phyloP scores from a whole-genome alignment of 2,113 vertebrate genomes.

The Salvelinus namaycush region DNA sequence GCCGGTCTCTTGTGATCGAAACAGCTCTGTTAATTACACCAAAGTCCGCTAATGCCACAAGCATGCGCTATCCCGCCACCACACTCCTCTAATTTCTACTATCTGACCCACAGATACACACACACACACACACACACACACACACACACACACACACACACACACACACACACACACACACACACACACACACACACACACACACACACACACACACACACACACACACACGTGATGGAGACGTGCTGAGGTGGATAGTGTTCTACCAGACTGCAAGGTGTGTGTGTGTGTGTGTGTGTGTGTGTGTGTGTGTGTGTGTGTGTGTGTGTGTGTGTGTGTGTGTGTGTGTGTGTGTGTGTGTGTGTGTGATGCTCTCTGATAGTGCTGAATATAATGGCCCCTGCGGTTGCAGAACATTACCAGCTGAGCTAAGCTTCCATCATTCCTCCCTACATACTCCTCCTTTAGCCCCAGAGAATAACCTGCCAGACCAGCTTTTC shows the following conservation, averaged over 20 bases:
- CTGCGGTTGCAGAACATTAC: slow-evolving; percentile 75
- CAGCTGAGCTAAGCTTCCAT: slow-evolving; percentile 61
- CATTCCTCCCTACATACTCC: slow-evolving; percentile 23
- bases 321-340: too few relatives aligned
- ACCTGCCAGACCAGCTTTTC: slow-evolving; percentile 44
- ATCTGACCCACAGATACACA: slow-evolving; percentile 34
- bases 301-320: too few relatives aligned
- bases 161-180: too few relatives aligned
- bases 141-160: not conserved
- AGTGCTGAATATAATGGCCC: slow-evolving; percentile 66
- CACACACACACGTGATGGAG: slow-evolving; percentile 7
- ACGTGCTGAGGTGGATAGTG: slow-evolving; percentile 48
- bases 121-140: too few relatives aligned
- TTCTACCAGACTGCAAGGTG: slow-evolving; percentile 45
- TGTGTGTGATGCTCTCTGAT: slow-evolving; percentile 60
- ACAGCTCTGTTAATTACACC: slow-evolving; percentile 70
- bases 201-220: not conserved
- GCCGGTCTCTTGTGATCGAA: slow-evolving; percentile 53
- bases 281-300: too few relatives aligned
- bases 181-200: not conserved
- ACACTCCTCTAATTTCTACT: slow-evolving; percentile 31
- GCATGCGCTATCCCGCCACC: slow-evolving; percentile 36
- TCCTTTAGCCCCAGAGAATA: not conserved
- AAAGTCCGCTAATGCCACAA: slow-evolving; percentile 59
- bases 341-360: too few relatives aligned